Evolutionary conservation across 2,888 invertebrate species (phyloP).

Genomic region (Drosophila borborema): DNA sequence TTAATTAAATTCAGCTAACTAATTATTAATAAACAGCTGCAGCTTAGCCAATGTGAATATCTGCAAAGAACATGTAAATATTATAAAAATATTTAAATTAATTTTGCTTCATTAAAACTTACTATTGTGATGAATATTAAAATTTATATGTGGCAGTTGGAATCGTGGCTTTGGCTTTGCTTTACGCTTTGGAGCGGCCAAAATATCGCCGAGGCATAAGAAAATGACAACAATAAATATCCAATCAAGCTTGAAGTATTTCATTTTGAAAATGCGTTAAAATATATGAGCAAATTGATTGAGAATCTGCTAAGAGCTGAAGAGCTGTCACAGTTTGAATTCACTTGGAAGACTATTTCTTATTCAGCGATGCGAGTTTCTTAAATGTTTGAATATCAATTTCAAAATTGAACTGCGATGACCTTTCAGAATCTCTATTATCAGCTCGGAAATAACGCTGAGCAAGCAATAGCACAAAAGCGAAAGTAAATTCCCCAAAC

Average conservation of each 20-base stretch:
- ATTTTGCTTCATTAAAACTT: conserved; percentile 16
- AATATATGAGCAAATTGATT: background rate
- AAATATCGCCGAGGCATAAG: conserved; percentile 25
- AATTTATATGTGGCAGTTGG: background rate
- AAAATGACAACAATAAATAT: conserved; percentile 37
- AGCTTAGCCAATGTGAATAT: conserved; percentile 56
- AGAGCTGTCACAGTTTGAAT: background rate
- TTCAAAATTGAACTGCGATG: too few species aligned
- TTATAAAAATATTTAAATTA: background rate
- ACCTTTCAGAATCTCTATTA: background rate
- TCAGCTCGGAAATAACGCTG: conserved; percentile 1
- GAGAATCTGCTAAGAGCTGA: background rate
- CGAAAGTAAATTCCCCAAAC: conserved; percentile 1
- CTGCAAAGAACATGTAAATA: conserved; percentile 35
- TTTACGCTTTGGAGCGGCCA: conserved; percentile 52
- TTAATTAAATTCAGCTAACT: too few species aligned
- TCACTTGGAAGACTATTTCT: conserved; percentile 18
- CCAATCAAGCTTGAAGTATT: conserved; percentile 57
- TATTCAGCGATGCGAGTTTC: background rate
- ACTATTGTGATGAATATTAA: conserved; percentile 64
- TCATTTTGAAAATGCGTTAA: conserved; percentile 38
- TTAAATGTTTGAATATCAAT: conserved; percentile 27
- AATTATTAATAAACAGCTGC: too few species aligned
- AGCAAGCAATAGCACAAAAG: background rate
- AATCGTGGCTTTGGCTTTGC: conserved; percentile 20